A percentile compares a stretch with the other conserved stretches of the same genome.
phyloP scores from a whole-genome alignment of 1,140 invertebrate genomes.

The Leguminivora glycinivorella region DNA sequence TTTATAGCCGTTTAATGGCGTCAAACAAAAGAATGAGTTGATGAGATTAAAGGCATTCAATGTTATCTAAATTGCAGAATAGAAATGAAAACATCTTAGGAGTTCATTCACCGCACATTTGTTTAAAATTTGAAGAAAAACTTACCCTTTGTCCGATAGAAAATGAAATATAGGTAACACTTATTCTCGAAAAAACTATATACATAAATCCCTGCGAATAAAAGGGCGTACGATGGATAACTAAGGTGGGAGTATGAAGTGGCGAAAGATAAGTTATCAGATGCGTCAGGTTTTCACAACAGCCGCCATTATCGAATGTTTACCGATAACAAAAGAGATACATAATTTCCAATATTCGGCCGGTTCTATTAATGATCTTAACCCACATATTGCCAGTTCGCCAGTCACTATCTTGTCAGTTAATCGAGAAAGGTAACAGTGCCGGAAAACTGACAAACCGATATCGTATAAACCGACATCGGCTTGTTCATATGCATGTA shows the following conservation, averaged over 20 bases:
- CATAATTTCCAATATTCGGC: slow-evolving; percentile 22
- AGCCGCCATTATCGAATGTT: slow-evolving; percentile 45
- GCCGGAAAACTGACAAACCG: no score
- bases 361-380: slow-evolving; percentile 1
- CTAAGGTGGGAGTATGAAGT: slow-evolving; percentile 20
- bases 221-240: slow-evolving; percentile 2
- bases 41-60: not conserved
- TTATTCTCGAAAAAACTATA: not conserved
- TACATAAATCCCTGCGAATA: slow-evolving; percentile 10
- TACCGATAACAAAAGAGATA: slow-evolving; percentile 37
- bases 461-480: not conserved
- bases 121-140: not conserved
- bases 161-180: not conserved
- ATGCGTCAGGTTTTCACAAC: slow-evolving; percentile 47
- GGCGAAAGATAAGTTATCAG: slow-evolving; percentile 52
- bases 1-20: not conserved
- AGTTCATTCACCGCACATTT: not conserved
- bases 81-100: not conserved
- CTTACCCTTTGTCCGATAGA: not conserved
- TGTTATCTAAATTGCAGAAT: not conserved
- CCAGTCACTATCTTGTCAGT: no score
- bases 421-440: no score
- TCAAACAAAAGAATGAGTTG: slow-evolving; percentile 7
- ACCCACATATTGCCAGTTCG: no score
- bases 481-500: not conserved